Evolutionary conservation across 2,797 vertebrate genomes (phyloP), one percentile per base, ranked within the genome.

Genomic region (Ciconia nigra): DNA sequence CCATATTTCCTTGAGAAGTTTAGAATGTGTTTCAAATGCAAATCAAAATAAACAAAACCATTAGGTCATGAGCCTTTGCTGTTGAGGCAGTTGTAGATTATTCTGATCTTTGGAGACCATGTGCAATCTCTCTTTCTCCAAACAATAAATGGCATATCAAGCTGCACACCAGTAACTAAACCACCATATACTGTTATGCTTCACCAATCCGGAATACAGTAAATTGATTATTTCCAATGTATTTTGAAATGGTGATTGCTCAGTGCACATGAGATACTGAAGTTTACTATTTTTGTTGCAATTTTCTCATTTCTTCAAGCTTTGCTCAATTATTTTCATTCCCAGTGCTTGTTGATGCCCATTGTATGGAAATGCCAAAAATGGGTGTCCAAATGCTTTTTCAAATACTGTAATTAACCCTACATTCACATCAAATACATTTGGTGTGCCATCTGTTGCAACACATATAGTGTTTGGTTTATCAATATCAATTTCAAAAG

Each of bases 351-450:
- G 35, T 41, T 82, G 83, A 72, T 84, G 66, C 37, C 49, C 29
- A 10, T 54, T 79, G 61, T 65, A 86, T 57, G 54, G 33, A 63
- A 93, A 81, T 29, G 63, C 66, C 57, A 95, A 92, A 94, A 91
- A 55, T 17, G 33, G 39, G 21, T 87, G 70, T 79, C 88, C 83
- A 96, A 94, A 95, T 89, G 51, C 42, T 84, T 81, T 95, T 96
- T 76, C 73, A 90, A 82, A 91, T 69, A 65, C 49, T 69, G 33
- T 67, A 46, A 82, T 93, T 92, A 93, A 90, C 72, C 66, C 46
- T 79, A 37, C 35, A 58, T 66, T 94, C 80, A 82, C 46, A 87
- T 61, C 58, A 87, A 72, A 89, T 93, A 61, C 71, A 93, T 67
- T 89, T 84, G 73, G 49, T 13, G 2, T 92, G 80, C 92, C 83